phyloP scores from a whole-genome alignment of 2,797 vertebrate species.

The Varecia variegata region DNA sequence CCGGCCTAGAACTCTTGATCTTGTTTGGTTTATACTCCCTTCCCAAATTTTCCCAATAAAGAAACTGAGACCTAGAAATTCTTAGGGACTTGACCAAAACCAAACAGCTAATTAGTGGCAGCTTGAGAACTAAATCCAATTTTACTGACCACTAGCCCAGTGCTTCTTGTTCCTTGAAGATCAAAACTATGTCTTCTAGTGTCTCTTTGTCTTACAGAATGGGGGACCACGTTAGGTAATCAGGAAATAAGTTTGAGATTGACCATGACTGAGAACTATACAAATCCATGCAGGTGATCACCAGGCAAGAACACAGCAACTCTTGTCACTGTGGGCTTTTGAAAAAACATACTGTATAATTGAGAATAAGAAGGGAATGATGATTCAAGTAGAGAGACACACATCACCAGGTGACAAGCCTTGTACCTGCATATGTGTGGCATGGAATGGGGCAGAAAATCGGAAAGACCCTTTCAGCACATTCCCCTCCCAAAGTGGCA shows the following conservation, averaged over 20 bases:
- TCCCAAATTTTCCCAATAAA: background rate
- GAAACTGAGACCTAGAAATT: background rate
- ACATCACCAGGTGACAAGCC: background rate
- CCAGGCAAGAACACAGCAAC: background rate
- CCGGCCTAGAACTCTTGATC: background rate
- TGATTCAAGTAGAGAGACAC: background rate
- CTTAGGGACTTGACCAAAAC: background rate
- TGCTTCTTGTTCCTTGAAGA: background rate
- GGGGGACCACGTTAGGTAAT: background rate
- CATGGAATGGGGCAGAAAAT: background rate
- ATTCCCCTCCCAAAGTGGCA: background rate
- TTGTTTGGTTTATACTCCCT: background rate
- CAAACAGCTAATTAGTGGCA: background rate
- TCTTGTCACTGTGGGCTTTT: background rate
- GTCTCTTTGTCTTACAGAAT: background rate
- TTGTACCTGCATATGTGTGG: background rate
- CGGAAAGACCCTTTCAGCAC: background rate
- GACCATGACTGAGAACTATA: background rate
- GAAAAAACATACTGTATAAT: background rate
- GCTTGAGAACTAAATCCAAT: background rate
- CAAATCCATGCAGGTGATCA: background rate
- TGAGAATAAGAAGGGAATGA: background rate
- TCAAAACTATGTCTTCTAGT: background rate
- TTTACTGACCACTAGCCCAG: background rate
- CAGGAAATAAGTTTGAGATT: background rate